Evolutionary conservation across 2,113 vertebrate species (phyloP).

Genomic region (Anseranas semipalmata): DNA sequence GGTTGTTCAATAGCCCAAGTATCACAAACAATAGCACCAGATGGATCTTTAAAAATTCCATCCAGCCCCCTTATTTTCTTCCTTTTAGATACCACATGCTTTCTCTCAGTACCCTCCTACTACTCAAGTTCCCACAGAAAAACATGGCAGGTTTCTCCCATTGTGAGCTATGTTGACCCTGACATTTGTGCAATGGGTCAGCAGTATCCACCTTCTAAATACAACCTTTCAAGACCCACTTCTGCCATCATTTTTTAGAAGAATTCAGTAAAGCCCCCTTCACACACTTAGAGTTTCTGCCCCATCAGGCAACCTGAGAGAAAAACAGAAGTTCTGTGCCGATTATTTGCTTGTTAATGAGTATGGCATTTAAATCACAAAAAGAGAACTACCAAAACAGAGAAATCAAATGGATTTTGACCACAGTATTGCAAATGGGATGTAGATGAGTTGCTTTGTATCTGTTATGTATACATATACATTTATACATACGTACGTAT

Average conservation of each 20-base stretch:
- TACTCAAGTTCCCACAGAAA: not conserved
- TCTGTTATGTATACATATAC: not conserved
- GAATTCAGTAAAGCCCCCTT: not conserved
- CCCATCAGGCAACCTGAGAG: not conserved
- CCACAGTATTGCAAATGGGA: not conserved
- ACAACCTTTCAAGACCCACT: not conserved
- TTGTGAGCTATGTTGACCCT: not conserved
- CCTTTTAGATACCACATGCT: not conserved
- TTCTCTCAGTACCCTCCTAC: not conserved
- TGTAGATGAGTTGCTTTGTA: not conserved
- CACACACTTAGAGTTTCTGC: not conserved
- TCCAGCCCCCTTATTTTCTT: not conserved
- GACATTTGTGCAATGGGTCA: not conserved
- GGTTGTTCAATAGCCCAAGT: not conserved
- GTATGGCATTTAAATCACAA: not conserved
- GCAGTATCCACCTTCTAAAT: not conserved
- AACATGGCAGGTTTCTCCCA: not conserved
- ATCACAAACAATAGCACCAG: not conserved
- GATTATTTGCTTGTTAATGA: not conserved
- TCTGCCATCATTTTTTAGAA: not conserved
- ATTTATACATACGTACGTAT: not conserved
- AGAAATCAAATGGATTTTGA: not conserved
- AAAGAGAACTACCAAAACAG: not conserved
- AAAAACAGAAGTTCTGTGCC: not conserved
- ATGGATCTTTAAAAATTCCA: not conserved